Conservation (phyloP, 2,797 vertebrate species). For the Syncerus caffer region DNA sequence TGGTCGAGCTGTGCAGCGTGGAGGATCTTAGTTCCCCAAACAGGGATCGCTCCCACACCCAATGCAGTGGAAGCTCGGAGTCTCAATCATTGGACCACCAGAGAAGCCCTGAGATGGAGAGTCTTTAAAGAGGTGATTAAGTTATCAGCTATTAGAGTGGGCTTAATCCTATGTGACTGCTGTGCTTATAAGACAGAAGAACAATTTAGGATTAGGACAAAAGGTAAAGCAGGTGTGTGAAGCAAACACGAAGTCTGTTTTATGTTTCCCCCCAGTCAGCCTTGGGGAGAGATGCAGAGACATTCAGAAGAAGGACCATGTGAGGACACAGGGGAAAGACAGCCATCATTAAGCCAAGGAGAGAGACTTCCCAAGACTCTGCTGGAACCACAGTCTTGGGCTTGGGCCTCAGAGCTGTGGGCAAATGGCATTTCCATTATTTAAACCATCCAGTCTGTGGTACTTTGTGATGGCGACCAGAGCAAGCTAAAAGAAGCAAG, state of each 20-base stretch:
- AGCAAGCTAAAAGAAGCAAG: not conserved
- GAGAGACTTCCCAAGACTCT: not conserved
- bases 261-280: not conserved
- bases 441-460: not conserved
- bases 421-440: not conserved
- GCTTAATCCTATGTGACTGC: not conserved
- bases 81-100: no score
- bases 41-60: no score
- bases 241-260: not conserved
- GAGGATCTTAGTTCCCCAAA: no score
- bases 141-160: not conserved
- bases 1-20: rapidly evolving
- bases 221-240: not conserved
- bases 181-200: not conserved
- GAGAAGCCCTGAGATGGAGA: no score
- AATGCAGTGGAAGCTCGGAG: no score
- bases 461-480: rapidly evolving
- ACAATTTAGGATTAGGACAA: not conserved
- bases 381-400: not conserved
- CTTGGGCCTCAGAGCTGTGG: not conserved
- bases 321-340: not conserved
- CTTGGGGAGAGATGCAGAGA: not conserved
- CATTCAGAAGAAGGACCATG: not conserved
- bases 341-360: not conserved
- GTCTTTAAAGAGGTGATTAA: not conserved